A percentile compares a stretch with the other conserved stretches of the same genome.
phyloP scores from a whole-genome alignment of 2,888 invertebrate genomes.

The Pristionchus maxplancki region DNA sequence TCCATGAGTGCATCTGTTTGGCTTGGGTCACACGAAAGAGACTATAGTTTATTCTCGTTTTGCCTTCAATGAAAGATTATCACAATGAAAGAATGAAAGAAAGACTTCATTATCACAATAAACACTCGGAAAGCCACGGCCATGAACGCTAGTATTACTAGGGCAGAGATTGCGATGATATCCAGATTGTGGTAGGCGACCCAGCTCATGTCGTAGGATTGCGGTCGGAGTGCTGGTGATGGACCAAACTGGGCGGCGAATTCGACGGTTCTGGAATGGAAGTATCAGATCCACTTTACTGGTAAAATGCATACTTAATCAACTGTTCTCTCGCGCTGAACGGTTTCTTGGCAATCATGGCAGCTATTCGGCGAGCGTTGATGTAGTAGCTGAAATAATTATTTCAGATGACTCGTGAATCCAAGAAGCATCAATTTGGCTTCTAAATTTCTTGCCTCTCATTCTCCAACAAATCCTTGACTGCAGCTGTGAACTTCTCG shows the following conservation, averaged over 20 bases:
- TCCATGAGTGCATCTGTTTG: too few relatives aligned
- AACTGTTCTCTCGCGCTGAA: neutral
- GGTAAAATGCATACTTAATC: neutral
- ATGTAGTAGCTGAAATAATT: neutral
- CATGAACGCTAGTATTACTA: too few relatives aligned
- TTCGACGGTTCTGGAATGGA: conserved; percentile 51
- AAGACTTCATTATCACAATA: too few relatives aligned
- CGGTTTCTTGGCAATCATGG: conserved; percentile 2
- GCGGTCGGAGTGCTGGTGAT: conserved; percentile 10
- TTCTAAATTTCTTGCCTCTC: neutral
- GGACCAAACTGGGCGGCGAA: conserved; percentile 55
- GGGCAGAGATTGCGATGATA: too few relatives aligned
- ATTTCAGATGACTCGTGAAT: neutral
- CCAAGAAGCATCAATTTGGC: neutral
- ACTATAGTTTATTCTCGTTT: neutral
- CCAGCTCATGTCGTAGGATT: conserved; percentile 7
- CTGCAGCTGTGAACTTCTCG: neutral
- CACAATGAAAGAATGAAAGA: too few relatives aligned
- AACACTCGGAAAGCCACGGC: too few relatives aligned
- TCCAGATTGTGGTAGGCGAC: conserved; percentile 23
- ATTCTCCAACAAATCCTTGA: neutral
- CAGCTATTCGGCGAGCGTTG: conserved; percentile 3
- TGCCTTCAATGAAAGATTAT: too few relatives aligned
- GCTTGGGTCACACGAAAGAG: neutral
- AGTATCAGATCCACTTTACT: neutral